Percentiles rank a stretch among this genome's conserved stretches.
These are phyloP conservation scores for Brachionus manjavacas DNA, from an alignment of 1,140 invertebrate species.

Conservation along the genomic window DNA sequence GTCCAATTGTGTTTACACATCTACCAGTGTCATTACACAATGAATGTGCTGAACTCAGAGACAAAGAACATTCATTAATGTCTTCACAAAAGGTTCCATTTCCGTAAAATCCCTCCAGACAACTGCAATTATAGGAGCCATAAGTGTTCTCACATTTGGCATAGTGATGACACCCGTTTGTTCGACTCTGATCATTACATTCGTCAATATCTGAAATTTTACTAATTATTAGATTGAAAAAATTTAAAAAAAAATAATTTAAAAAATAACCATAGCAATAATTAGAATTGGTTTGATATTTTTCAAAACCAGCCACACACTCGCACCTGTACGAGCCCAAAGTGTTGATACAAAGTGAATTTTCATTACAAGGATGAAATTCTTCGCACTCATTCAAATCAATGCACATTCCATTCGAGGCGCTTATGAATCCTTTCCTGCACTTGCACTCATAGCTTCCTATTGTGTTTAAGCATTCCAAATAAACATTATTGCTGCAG, in stretches of 20 bases:
- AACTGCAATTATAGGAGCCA: constrained; percentile 36
- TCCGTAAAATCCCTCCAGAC: constrained; percentile 5
- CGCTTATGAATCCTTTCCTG: background rate
- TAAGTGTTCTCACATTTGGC: constrained; percentile 39
- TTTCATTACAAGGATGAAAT: constrained; percentile 30
- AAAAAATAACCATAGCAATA: background rate
- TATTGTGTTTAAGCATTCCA: background rate
- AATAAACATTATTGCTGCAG: background rate
- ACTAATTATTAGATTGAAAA: background rate
- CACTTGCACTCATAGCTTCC: constrained; percentile 35
- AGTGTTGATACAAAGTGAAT: constrained; percentile 30
- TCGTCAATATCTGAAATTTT: constrained; percentile 39
- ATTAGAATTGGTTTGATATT: background rate
- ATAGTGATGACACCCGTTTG: constrained; percentile 13
- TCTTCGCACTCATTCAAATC: constrained; percentile 40
- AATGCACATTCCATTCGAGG: background rate
- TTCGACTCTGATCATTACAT: background rate
- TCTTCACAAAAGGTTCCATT: constrained; percentile 31
- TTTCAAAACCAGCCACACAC: constrained; percentile 34
- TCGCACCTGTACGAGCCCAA: constrained; percentile 32
- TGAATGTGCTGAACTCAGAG: background rate
- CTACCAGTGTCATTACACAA: constrained; percentile 36
- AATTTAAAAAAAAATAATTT: background rate
- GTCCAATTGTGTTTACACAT: constrained; percentile 31
- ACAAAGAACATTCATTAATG: background rate